Conservation (phyloP, 2,797 vertebrate genomes). For the Nasua narica region DNA sequence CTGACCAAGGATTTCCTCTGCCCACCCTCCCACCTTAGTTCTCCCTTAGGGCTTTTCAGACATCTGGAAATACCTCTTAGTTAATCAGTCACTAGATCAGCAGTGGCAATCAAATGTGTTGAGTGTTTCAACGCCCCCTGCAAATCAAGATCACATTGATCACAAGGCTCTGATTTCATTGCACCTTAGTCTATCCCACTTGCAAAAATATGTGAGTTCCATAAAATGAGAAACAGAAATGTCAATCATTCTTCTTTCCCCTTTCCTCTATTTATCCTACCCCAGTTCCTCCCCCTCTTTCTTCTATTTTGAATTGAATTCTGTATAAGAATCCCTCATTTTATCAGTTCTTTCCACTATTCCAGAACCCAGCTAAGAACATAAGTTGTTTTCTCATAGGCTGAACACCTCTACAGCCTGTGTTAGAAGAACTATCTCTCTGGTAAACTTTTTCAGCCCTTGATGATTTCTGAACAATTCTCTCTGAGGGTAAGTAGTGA, state of each 20-base stretch:
- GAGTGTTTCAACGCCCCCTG: not conserved
- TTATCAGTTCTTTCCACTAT: not conserved
- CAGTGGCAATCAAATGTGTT: not conserved
- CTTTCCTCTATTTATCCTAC: not conserved
- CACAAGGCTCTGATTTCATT: not conserved
- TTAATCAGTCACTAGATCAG: constrained; percentile 28
- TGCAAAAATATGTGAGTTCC: not conserved
- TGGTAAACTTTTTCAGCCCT: not conserved
- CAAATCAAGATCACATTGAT: constrained; percentile 30
- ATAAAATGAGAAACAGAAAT: not conserved
- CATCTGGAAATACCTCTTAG: constrained; percentile 13
- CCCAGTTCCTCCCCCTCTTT: not conserved
- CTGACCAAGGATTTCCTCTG: not conserved
- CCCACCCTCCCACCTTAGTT: not conserved
- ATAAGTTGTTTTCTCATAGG: constrained; percentile 15
- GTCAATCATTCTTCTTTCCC: not conserved
- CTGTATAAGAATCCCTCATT: not conserved
- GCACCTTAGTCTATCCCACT: not conserved
- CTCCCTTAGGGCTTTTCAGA: constrained; percentile 30
- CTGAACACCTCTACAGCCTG: not conserved
- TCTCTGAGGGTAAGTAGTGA: constrained; percentile 15
- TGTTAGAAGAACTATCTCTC: not conserved
- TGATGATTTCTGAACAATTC: constrained; percentile 26
- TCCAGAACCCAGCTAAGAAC: not conserved
- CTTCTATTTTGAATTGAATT: constrained; percentile 2